Conservation (phyloP, 2,797 vertebrate genomes). For the Botia kubotai region DNA sequence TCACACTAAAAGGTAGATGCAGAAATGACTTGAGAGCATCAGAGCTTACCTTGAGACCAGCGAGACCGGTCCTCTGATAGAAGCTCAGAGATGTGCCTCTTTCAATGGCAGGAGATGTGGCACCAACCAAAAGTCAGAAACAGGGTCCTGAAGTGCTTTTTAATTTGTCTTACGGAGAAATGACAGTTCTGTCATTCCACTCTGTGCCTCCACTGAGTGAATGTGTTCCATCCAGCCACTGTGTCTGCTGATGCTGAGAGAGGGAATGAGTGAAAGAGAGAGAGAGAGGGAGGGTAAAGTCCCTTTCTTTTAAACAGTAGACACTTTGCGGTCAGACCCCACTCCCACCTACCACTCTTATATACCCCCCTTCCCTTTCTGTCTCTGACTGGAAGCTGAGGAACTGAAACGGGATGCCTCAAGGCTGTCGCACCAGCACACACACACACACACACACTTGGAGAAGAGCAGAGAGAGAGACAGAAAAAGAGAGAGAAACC, state of each 20-base stretch:
- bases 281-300: constrained; percentile 70
- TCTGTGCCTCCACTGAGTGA: constrained; percentile 65
- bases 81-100: constrained; percentile 25
- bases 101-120: constrained; percentile 19
- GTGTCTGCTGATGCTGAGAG: constrained; percentile 76
- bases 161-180: constrained; percentile 65
- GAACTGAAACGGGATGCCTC: constrained; percentile 83
- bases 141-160: constrained; percentile 37
- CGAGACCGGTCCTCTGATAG: constrained; percentile 16
- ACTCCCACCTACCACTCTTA: constrained; percentile 82
- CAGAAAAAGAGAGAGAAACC: constrained; percentile 57
- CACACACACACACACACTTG: constrained; percentile 32
- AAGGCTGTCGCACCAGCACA: constrained; percentile 69
- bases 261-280: constrained; percentile 62
- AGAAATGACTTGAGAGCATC: constrained; percentile 25
- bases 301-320: constrained; percentile 82
- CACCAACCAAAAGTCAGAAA: constrained; percentile 39
- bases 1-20: constrained; percentile 42
- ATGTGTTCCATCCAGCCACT: constrained; percentile 77
- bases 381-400: constrained; percentile 80
- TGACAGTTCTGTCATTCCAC: constrained; percentile 77
- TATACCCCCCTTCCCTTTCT: constrained; percentile 69
- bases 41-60: constrained; percentile 59
- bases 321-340: constrained; percentile 83
- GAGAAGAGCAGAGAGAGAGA: constrained; percentile 48